Evolutionary conservation across 2,797 vertebrate genomes (phyloP).

Genomic region (Limnodromus scolopaceus): DNA sequence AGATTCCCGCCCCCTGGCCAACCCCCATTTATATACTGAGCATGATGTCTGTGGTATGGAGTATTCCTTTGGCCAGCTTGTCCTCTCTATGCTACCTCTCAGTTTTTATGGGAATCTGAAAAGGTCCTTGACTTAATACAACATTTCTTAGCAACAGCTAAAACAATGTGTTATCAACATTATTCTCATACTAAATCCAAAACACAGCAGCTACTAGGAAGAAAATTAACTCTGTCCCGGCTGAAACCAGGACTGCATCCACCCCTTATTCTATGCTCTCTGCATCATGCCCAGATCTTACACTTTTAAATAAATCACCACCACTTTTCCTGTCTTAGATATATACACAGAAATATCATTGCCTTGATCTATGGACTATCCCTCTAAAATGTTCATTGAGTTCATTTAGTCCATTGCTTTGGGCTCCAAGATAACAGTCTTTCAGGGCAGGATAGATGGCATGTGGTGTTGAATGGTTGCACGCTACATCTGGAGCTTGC

Average conservation of each 20-base stretch:
- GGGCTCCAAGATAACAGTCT: neutral
- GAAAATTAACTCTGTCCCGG: neutral
- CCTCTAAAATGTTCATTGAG: neutral
- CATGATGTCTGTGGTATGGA: neutral
- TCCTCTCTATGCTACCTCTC: neutral
- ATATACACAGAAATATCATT: neutral
- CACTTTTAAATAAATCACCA: neutral
- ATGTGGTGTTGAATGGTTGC: neutral
- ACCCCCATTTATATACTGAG: neutral
- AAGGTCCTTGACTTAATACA: neutral
- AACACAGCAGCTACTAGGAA: neutral
- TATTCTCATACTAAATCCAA: neutral
- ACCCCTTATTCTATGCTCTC: neutral
- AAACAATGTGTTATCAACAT: neutral
- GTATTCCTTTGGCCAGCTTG: neutral
- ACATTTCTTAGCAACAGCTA: neutral
- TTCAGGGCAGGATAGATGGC: neutral
- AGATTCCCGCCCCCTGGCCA: neutral
- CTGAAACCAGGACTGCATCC: neutral
- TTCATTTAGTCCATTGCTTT: neutral
- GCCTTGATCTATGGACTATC: neutral
- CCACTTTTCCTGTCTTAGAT: neutral
- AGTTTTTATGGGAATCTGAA: neutral
- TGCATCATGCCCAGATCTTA: neutral
- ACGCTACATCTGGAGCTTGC: neutral